Conservation (phyloP, 1,140 invertebrate species). For the Anastrepha obliqua region DNA sequence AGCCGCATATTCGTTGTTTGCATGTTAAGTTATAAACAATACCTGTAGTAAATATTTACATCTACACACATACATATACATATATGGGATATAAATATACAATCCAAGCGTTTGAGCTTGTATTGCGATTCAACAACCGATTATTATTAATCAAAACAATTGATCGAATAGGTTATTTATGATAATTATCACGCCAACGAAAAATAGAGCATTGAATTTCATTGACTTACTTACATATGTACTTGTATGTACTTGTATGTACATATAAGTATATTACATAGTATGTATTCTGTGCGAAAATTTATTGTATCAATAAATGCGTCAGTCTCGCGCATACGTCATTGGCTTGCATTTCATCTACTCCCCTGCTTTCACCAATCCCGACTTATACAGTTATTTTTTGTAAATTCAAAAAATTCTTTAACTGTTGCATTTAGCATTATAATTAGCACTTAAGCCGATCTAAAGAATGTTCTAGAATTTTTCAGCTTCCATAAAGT, state of each 20-base stretch:
- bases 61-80: neutral
- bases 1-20: neutral
- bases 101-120: neutral
- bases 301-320: too few species aligned
- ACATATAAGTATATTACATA: neutral
- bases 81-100: neutral
- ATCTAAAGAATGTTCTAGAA: neutral
- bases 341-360: too few species aligned
- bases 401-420: neutral
- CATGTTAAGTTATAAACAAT: neutral
- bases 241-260: neutral
- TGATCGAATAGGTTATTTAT: neutral
- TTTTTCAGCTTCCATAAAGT: neutral
- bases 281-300: neutral
- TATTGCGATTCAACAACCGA: neutral
- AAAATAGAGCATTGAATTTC: constrained; percentile 7
- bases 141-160: neutral
- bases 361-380: too few species aligned
- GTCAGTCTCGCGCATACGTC: too few species aligned
- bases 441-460: constrained; percentile 28
- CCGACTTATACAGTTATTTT: too few species aligned
- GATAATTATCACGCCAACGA: neutral
- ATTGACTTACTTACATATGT: neutral
- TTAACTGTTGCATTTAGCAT: neutral
- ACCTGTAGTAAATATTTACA: neutral